These are phyloP conservation scores for Drosophila bifasciata DNA, from an alignment of 1,140 invertebrate genomes.

Conservation along the genomic window DNA sequence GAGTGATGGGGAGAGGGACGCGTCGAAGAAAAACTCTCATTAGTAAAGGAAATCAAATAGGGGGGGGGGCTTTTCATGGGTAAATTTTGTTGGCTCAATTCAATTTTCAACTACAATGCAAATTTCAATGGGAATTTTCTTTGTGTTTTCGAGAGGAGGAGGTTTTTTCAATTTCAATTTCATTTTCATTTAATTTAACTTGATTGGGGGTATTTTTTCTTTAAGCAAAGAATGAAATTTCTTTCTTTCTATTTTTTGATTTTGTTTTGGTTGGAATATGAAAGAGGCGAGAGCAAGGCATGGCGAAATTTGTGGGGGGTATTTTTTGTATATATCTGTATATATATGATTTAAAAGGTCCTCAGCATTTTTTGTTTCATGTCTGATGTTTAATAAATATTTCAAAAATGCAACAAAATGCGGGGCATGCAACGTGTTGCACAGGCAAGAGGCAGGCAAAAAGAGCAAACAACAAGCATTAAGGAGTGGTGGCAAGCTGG, in stretches of 20 bases:
- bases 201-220: constrained; percentile 57
- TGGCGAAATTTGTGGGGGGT: constrained; percentile 54
- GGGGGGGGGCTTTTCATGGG: constrained; percentile 18
- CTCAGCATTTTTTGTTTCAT: constrained; percentile 26
- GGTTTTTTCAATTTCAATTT: constrained; percentile 35
- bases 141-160: constrained; percentile 19
- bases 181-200: constrained; percentile 58
- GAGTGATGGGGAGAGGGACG: not conserved
- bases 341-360: constrained; percentile 39
- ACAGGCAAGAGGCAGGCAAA: constrained; percentile 61
- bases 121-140: constrained; percentile 63
- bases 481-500: constrained; percentile 26
- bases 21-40: constrained; percentile 41
- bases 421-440: constrained; percentile 60
- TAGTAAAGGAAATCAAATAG: constrained; percentile 54
- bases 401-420: constrained; percentile 63
- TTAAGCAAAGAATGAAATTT: constrained; percentile 26
- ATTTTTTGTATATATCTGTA: constrained; percentile 47
- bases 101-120: constrained; percentile 76
- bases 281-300: constrained; percentile 71
- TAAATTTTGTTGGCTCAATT: constrained; percentile 45
- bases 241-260: constrained; percentile 18
- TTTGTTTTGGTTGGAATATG: constrained; percentile 45
- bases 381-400: constrained; percentile 47
- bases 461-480: constrained; percentile 51